These are phyloP conservation scores for Ophion obscuratus DNA, from an alignment of 2,888 invertebrate genomes.

Conservation along the genomic window DNA sequence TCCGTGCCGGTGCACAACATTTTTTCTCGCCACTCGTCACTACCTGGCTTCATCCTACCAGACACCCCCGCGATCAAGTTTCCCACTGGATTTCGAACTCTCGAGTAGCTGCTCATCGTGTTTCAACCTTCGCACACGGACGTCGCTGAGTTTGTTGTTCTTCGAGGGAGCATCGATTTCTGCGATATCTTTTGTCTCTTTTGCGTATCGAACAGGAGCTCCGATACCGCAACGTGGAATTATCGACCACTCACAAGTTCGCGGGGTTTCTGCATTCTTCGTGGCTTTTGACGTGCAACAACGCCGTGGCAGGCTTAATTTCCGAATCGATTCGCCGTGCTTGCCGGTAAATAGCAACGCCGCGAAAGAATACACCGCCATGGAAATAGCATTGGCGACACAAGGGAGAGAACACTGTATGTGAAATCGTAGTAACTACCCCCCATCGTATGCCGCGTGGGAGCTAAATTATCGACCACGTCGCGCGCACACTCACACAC, in stretches of 20 bases:
- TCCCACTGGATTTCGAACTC: background rate
- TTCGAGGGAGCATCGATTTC: background rate
- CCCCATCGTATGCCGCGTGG: conserved; percentile 62
- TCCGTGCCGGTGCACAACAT: background rate
- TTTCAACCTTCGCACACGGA: background rate
- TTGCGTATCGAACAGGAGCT: background rate
- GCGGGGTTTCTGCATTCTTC: no score
- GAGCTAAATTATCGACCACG: conserved; percentile 78
- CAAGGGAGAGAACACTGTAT: background rate
- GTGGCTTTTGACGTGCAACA: background rate
- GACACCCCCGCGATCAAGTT: background rate
- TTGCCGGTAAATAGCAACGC: background rate
- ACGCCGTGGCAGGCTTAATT: background rate
- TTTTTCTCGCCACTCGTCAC: background rate
- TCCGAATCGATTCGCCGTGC: background rate
- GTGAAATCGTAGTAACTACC: conserved; percentile 13
- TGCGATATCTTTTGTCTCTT: background rate
- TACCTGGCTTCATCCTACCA: background rate
- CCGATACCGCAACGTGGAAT: no score
- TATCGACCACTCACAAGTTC: no score
- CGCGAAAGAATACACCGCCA: background rate
- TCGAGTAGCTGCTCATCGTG: background rate
- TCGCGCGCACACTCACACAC: conserved; percentile 47
- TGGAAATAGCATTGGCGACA: background rate
- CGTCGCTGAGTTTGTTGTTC: no score